Evolutionary conservation across 2,797 vertebrate species (phyloP).

Genomic region (Oophaga sylvatica): DNA sequence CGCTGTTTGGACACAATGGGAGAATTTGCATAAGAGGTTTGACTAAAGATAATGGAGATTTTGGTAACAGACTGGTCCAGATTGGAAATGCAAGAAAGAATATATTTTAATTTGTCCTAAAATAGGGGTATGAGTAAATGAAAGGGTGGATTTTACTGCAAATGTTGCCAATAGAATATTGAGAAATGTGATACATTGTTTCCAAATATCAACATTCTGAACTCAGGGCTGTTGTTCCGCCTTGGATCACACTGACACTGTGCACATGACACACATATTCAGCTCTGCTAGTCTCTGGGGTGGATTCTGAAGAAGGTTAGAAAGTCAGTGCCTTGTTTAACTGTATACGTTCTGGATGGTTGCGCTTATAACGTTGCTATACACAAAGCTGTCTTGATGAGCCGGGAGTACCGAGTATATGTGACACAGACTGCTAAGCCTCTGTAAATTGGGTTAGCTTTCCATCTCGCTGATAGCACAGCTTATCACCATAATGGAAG

Average conservation of each 20-base stretch:
- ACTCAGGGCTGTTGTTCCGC: no score
- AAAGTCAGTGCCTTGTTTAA: slow-evolving; percentile 16
- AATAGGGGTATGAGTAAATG: neutral
- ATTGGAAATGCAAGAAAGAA: neutral
- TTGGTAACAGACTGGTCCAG: neutral
- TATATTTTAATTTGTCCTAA: neutral
- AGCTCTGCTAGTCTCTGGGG: neutral
- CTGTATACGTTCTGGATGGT: neutral
- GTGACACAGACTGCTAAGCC: slow-evolving; percentile 53
- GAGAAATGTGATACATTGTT: neutral
- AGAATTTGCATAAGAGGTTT: neutral
- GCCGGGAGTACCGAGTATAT: slow-evolving; percentile 36
- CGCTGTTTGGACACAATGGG: slow-evolving; percentile 31
- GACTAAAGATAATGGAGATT: neutral
- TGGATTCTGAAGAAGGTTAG: neutral
- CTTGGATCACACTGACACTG: no score
- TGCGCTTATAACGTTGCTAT: neutral
- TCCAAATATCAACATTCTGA: neutral
- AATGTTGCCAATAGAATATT: neutral
- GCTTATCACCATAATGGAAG: slow-evolving; percentile 60
- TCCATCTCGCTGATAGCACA: slow-evolving; percentile 57
- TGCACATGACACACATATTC: neutral
- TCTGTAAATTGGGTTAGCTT: slow-evolving; percentile 59
- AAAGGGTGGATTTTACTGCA: neutral
- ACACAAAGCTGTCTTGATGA: slow-evolving; percentile 18